Percentiles rank a stretch among this genome's conserved stretches.
These are phyloP conservation scores for Patiria pectinifera DNA, from an alignment of 53 echinoderm and acorn worm species.

Conservation along the genomic window DNA sequence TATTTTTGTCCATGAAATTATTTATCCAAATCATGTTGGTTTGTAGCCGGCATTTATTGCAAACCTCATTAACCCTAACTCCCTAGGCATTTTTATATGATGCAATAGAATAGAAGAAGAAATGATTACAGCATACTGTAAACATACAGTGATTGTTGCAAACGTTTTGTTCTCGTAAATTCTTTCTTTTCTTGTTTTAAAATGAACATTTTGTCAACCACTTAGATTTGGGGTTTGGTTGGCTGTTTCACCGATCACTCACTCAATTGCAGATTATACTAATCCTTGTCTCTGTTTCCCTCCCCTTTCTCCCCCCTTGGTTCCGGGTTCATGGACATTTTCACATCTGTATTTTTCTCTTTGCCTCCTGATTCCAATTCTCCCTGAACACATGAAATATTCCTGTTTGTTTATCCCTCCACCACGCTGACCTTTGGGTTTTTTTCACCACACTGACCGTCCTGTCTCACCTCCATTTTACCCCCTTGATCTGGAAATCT, in stretches of 20 bases:
- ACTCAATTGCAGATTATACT: not conserved
- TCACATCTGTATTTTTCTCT: constrained; percentile 2
- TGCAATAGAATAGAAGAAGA: too few species aligned
- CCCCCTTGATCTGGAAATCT: not conserved
- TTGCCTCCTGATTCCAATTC: not conserved
- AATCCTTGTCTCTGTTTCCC: constrained; percentile 23
- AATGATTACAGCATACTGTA: too few species aligned
- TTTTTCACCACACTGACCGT: not conserved
- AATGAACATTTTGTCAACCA: not conserved
- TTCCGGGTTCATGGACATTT: constrained; percentile 24
- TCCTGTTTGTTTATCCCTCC: not conserved
- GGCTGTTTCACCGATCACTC: not conserved
- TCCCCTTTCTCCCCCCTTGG: not conserved
- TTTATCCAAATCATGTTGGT: not conserved
- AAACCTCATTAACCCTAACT: not conserved
- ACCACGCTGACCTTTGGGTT: not conserved
- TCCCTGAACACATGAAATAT: not conserved
- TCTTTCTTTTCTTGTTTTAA: not conserved
- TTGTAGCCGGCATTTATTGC: not conserved
- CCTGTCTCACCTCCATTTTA: not conserved
- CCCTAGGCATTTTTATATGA: too few species aligned
- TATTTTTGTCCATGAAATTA: not conserved
- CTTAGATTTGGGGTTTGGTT: not conserved
- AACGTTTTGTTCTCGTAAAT: too few species aligned
- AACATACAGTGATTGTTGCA: too few species aligned